Percentiles rank a stretch among this genome's conserved stretches.
These are phyloP conservation scores for Bufotes viridis DNA, from an alignment of 2,797 vertebrate species.

Conservation along the genomic window DNA sequence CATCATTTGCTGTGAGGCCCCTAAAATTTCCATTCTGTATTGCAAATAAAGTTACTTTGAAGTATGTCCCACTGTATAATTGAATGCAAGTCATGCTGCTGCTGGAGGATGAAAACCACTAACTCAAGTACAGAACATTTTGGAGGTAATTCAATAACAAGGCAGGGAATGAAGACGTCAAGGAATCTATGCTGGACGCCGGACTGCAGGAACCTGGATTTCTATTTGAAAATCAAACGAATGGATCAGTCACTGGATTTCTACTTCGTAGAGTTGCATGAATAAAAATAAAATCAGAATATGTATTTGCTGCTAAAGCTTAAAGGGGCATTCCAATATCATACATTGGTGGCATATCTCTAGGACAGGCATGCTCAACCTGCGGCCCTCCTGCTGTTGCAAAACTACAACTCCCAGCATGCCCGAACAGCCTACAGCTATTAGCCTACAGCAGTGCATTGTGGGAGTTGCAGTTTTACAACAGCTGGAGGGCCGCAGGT, in stretches of 20 bases:
- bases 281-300: not conserved
- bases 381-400: too few species aligned
- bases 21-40: constrained; percentile 51
- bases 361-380: too few species aligned
- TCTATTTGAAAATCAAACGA: not conserved
- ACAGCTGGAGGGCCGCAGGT: too few species aligned
- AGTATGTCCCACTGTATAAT: constrained; percentile 47
- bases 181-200: not conserved
- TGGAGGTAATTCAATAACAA: constrained; percentile 38
- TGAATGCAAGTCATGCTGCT: constrained; percentile 52
- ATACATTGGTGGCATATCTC: too few species aligned
- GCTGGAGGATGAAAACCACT: constrained; percentile 40
- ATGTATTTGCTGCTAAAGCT: not conserved
- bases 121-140: constrained; percentile 43
- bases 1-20: constrained; percentile 49
- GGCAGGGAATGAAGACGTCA: constrained; percentile 2
- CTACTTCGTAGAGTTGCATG: not conserved
- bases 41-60: constrained; percentile 49
- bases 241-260: not conserved
- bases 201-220: constrained; percentile 1
- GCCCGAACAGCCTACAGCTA: too few species aligned
- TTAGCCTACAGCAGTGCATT: too few species aligned
- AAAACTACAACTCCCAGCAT: too few species aligned
- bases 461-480: too few species aligned
- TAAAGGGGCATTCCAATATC: not conserved